Conservation (phyloP, 1,140 invertebrate genomes). For the Drosophila repletoides region DNA sequence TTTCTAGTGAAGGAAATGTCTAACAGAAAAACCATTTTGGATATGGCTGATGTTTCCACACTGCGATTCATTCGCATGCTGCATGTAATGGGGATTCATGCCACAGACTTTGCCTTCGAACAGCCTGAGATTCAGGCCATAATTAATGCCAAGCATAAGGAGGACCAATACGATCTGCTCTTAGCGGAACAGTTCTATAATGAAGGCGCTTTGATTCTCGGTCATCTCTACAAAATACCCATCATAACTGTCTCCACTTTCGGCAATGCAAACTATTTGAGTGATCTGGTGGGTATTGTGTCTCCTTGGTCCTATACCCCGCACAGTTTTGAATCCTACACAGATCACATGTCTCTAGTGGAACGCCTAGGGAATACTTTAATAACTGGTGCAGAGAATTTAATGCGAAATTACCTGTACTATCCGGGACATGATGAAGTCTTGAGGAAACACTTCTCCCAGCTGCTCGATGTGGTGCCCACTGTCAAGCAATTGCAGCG, state of each 20-base stretch:
- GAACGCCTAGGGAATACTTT: constrained; percentile 73
- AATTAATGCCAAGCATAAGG: constrained; percentile 66
- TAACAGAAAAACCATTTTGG: constrained; percentile 26
- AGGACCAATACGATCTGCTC: constrained; percentile 81
- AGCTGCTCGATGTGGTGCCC: constrained; percentile 55
- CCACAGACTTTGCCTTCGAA: constrained; percentile 73
- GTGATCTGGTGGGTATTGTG: constrained; percentile 64
- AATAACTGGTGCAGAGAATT: constrained; percentile 30
- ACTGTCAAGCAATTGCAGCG: constrained; percentile 81
- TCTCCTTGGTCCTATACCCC: constrained; percentile 61
- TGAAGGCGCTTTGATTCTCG: constrained; percentile 81
- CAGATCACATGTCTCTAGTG: constrained; percentile 64
- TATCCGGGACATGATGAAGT: constrained; percentile 58
- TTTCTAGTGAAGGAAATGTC: constrained; percentile 28
- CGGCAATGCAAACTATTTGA: constrained; percentile 72
- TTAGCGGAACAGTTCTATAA: constrained; percentile 81
- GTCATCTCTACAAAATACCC: constrained; percentile 80
- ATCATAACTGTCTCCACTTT: constrained; percentile 71
- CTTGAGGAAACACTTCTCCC: constrained; percentile 55
- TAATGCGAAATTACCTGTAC: constrained; percentile 45
- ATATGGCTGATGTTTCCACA: constrained; percentile 44
- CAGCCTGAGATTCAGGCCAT: constrained; percentile 73
- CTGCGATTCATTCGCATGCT: constrained; percentile 15
- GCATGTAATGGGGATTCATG: constrained; percentile 40
- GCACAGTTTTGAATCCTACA: constrained; percentile 51